A percentile compares a stretch with the other conserved stretches of the same genome.
These are phyloP conservation scores for Trichogramma pretiosum DNA, from an alignment of 1,140 invertebrate species.

Conservation along the genomic window DNA sequence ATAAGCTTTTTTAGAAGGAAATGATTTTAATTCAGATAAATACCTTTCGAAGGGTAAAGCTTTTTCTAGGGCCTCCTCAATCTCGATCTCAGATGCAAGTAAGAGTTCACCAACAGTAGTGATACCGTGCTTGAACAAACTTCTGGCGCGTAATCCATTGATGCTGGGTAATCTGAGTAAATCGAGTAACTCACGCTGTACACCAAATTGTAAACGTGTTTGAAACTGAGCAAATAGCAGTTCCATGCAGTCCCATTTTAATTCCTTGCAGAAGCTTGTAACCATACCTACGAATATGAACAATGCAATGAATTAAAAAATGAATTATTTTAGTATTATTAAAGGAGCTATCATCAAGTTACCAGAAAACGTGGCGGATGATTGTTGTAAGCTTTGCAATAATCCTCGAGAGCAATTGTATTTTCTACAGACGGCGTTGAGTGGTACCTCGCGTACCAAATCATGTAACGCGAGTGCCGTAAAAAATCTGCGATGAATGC, in stretches of 20 bases:
- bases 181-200: slow-evolving; percentile 85
- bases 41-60: slow-evolving; percentile 74
- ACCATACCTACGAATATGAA: slow-evolving; percentile 65
- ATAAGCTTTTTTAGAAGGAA: no score
- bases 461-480: slow-evolving; percentile 86
- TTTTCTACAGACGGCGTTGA: slow-evolving; percentile 69
- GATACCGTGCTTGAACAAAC: slow-evolving; percentile 77
- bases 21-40: neutral
- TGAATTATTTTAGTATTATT: no score
- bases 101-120: slow-evolving; percentile 71
- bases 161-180: slow-evolving; percentile 77
- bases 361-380: slow-evolving; percentile 93
- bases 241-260: slow-evolving; percentile 91
- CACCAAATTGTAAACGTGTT: slow-evolving; percentile 86
- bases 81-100: slow-evolving; percentile 52
- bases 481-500: slow-evolving; percentile 70
- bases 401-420: slow-evolving; percentile 82
- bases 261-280: slow-evolving; percentile 79
- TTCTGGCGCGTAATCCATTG: slow-evolving; percentile 76
- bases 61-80: slow-evolving; percentile 72
- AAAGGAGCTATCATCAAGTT: no score
- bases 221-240: slow-evolving; percentile 87
- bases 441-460: slow-evolving; percentile 81
- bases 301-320: slow-evolving; percentile 9
- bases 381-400: slow-evolving; percentile 86